A percentile compares a stretch with the other conserved stretches of the same genome.
These are phyloP conservation scores for Cheilosia pagana DNA, from an alignment of 2,888 invertebrate genomes.

Conservation along the genomic window DNA sequence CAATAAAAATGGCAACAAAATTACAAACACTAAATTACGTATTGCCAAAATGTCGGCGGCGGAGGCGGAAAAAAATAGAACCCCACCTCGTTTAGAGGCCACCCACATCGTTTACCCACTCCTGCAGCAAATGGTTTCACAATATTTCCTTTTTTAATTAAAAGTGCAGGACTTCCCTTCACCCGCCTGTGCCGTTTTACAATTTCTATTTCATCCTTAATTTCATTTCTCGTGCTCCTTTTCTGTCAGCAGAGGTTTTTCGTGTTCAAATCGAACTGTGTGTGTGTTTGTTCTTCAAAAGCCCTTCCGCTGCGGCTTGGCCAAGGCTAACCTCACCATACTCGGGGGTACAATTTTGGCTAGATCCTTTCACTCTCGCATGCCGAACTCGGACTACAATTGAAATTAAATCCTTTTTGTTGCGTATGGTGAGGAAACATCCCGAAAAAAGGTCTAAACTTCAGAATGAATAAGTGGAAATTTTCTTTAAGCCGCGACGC, in stretches of 20 bases:
- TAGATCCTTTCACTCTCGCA: slow-evolving; percentile 49
- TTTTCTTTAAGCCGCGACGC: slow-evolving; percentile 39
- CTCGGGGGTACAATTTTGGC: slow-evolving; percentile 57
- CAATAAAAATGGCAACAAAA: slow-evolving; percentile 44
- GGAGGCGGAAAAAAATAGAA: slow-evolving; percentile 4
- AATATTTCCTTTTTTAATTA: slow-evolving; percentile 51
- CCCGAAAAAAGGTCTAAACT: slow-evolving; percentile 45
- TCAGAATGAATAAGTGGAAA: slow-evolving; percentile 46
- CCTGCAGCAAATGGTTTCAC: background rate
- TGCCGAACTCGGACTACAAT: slow-evolving; percentile 39
- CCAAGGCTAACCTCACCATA: slow-evolving; percentile 46
- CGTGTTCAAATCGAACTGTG: slow-evolving; percentile 7
- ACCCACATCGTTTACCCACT: slow-evolving; percentile 5
- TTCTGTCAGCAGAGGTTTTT: background rate
- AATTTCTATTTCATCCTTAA: slow-evolving; percentile 36
- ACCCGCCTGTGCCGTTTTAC: background rate
- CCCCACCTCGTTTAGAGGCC: slow-evolving; percentile 14
- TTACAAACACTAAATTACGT: slow-evolving; percentile 55
- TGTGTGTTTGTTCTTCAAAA: slow-evolving; percentile 25
- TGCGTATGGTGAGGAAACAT: slow-evolving; percentile 2
- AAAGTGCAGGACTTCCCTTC: slow-evolving; percentile 38
- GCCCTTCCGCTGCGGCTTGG: slow-evolving; percentile 34
- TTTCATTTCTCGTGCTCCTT: background rate
- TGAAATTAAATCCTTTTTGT: slow-evolving; percentile 60
- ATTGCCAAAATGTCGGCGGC: slow-evolving; percentile 16